These are phyloP conservation scores for Bombus pascuorum DNA, from an alignment of 1,140 invertebrate genomes.

Conservation along the genomic window DNA sequence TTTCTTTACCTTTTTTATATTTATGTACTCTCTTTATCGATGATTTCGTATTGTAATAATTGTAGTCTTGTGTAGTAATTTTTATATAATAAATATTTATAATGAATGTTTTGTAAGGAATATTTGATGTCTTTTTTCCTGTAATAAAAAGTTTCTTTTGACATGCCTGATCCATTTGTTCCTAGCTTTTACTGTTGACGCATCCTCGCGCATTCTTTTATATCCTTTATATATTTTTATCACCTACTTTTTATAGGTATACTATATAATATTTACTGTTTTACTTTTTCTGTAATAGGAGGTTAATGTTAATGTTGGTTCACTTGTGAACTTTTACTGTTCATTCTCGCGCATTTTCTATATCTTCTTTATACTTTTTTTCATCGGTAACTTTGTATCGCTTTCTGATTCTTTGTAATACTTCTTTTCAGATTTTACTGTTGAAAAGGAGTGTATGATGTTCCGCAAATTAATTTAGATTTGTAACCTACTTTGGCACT, in stretches of 20 bases:
- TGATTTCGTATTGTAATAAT: neutral
- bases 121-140: neutral
- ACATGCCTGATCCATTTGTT: neutral
- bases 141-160: no score
- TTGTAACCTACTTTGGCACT: neutral
- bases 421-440: neutral
- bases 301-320: no score
- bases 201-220: no score
- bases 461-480: neutral
- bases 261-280: no score
- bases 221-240: no score
- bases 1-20: neutral
- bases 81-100: no score
- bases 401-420: no score
- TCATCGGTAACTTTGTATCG: neutral
- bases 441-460: neutral
- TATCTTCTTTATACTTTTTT: neutral
- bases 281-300: no score
- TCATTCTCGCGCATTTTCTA: neutral
- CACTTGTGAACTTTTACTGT: no score
- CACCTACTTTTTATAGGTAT: no score
- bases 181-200: neutral
- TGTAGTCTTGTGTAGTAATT: no score
- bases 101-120: no score
- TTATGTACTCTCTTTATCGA: neutral